These are phyloP conservation scores for Trypoxylus dichotomus DNA, from an alignment of 1,140 invertebrate genomes.

Conservation along the genomic window DNA sequence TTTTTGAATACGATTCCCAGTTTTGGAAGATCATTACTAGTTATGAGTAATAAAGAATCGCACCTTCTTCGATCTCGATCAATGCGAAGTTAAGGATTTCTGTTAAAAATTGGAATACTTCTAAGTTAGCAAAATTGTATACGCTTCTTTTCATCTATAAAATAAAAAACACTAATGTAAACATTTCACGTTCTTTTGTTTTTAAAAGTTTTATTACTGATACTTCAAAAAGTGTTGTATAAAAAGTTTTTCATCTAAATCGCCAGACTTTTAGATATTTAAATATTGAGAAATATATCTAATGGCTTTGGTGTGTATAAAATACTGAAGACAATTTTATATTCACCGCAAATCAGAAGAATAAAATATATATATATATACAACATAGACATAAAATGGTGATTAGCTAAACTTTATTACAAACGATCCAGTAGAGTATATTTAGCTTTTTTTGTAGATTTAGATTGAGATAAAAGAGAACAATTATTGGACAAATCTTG, in stretches of 20 bases:
- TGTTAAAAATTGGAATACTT: too few species aligned
- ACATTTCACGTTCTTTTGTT: not conserved
- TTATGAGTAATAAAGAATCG: too few species aligned
- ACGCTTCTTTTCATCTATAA: too few species aligned
- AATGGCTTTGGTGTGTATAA: not conserved
- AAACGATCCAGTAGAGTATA: not conserved
- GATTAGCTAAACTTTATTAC: not conserved
- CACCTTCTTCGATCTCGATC: too few species aligned
- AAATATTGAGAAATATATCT: not conserved
- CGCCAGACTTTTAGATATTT: not conserved
- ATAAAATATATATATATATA: not conserved
- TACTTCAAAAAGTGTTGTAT: not conserved
- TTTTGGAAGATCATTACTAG: too few species aligned
- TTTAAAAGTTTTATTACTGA: not conserved
- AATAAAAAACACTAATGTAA: not conserved
- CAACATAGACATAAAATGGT: not conserved
- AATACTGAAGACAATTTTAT: not conserved
- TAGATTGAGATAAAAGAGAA: not conserved
- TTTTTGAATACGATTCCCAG: too few species aligned
- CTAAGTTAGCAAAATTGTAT: too few species aligned
- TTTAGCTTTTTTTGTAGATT: constrained; percentile 6
- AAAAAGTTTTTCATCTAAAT: constrained; percentile 7
- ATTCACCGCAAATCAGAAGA: not conserved
- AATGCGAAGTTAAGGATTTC: too few species aligned
- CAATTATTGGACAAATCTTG: not conserved